Evolutionary conservation across 2,888 invertebrate species (phyloP), one percentile per base, ranked within the genome.

Genomic region (Sarcophaga carnaria): DNA sequence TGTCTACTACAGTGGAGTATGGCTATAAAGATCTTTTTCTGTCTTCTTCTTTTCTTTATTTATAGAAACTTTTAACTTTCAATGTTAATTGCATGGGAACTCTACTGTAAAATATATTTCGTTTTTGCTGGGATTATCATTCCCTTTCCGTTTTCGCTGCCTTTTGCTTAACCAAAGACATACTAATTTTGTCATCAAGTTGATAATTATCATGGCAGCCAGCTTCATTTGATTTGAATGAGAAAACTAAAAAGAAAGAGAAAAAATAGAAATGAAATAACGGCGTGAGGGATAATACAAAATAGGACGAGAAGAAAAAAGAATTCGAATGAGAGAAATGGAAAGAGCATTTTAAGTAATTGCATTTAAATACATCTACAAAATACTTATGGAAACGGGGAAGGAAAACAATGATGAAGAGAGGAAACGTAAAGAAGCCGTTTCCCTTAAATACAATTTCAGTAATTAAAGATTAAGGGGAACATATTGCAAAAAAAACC

Each of bases 181-280:
- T 70, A 84, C 87, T 87, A 84, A 87, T 87, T 87, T 87, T 87
- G 84, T 84, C 87, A 59, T 87, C 81, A 82, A 82, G 84, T 87
- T 87, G 87, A 82, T 84, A 87, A 87, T 87, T 87, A 87, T 87
- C 81, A 79, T 84, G 78, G 81, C 78, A 70, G 75, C 70, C 78
- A 70, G 75, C 66, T 45, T 79, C 60, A 76, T 72, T 79, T 70
- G 54, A 54, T 64, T 45, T 69, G 47, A 59, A 25, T 22, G 22
- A 17, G 59, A 59, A 17, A 72, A 37, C 60, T 45, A 17, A 20
- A 5, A 14, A 27, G 12, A 22, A 22, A 22, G 20, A 71, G 49
- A 20, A 54, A 14, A 27, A 27, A 4, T 14, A 59, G 67, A 22
- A 17, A 11, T 49, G 49, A n/a, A 74, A 25, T 14, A 54, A 17